Conservation (phyloP, 2,888 invertebrate genomes). For the Spilarctia lutea region DNA sequence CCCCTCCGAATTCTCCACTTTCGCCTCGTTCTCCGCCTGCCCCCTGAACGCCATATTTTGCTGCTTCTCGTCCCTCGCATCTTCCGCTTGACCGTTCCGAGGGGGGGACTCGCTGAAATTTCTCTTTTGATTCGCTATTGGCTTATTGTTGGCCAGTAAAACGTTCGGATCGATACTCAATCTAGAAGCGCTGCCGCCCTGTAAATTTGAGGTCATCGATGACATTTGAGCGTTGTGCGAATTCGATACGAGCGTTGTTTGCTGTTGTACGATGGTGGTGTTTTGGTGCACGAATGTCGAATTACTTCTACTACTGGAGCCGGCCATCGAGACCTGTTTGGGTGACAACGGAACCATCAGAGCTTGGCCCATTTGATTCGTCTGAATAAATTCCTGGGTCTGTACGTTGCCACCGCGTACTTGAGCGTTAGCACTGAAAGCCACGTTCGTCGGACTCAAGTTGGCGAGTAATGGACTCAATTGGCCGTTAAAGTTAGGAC, state of each 20-base stretch:
- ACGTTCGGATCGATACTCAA: conserved; percentile 88
- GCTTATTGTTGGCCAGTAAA: conserved; percentile 74
- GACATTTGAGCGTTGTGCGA: conserved; percentile 83
- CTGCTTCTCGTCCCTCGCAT: conserved; percentile 48
- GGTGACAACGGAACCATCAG: conserved; percentile 90
- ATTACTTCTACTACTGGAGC: conserved; percentile 86
- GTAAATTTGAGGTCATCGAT: conserved; percentile 59
- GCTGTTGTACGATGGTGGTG: conserved; percentile 94
- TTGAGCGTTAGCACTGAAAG: conserved; percentile 87
- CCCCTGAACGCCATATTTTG: conserved; percentile 18
- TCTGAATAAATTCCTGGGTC: conserved; percentile 90
- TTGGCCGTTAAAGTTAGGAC: conserved; percentile 91
- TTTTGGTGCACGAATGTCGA: conserved; percentile 94
- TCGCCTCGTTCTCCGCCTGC: conserved; percentile 38
- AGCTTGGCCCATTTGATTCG: conserved; percentile 90
- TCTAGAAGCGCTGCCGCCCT: conserved; percentile 73
- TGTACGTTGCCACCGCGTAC: conserved; percentile 85
- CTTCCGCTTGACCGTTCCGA: conserved; percentile 29
- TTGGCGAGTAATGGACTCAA: conserved; percentile 92
- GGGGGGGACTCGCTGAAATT: conserved; percentile 56
- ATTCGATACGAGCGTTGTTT: conserved; percentile 92
- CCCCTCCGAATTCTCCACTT: conserved; percentile 54
- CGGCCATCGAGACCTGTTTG: conserved; percentile 85
- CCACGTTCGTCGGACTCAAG: conserved; percentile 90
- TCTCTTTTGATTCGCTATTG: conserved; percentile 59